phyloP scores from a whole-genome alignment of 2,888 invertebrate genomes.

The Oxyteleia sp. region DNA sequence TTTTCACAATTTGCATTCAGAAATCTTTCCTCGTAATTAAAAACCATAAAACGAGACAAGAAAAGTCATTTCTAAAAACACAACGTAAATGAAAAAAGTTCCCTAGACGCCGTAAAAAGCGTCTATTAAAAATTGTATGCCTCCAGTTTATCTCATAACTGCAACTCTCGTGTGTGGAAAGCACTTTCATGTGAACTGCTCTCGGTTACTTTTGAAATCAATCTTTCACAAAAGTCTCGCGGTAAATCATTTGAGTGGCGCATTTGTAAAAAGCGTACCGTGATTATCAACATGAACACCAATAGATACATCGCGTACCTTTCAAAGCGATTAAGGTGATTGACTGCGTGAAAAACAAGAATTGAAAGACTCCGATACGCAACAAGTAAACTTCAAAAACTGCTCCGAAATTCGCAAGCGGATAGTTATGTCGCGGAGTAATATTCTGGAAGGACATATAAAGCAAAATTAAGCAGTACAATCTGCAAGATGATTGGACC shows the following conservation, averaged over 20 bases:
- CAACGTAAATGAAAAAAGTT: background rate
- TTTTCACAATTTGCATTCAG: background rate
- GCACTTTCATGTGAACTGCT: background rate
- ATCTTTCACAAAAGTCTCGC: conserved; percentile 10
- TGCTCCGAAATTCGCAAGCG: background rate
- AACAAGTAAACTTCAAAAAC: conserved; percentile 32
- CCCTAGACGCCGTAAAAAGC: background rate
- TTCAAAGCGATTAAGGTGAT: conserved; percentile 36
- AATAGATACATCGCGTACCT: conserved; percentile 28
- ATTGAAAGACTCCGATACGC: conserved; percentile 24
- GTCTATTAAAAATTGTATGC: background rate
- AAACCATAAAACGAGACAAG: background rate
- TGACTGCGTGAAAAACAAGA: conserved; percentile 27
- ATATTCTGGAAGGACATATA: too few species aligned
- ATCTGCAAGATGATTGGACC: too few species aligned
- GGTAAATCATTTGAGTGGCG: conserved; percentile 16
- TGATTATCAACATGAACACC: conserved; percentile 30
- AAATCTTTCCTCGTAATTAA: background rate
- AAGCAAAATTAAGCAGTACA: too few species aligned
- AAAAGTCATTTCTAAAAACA: background rate
- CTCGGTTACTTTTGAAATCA: background rate
- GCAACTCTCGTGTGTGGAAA: background rate
- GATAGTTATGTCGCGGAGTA: too few species aligned
- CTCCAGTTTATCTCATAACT: background rate
- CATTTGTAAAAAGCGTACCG: conserved; percentile 19